Conservation (phyloP, 2,797 vertebrate genomes). For the Rhabdophis nuchalis region DNA sequence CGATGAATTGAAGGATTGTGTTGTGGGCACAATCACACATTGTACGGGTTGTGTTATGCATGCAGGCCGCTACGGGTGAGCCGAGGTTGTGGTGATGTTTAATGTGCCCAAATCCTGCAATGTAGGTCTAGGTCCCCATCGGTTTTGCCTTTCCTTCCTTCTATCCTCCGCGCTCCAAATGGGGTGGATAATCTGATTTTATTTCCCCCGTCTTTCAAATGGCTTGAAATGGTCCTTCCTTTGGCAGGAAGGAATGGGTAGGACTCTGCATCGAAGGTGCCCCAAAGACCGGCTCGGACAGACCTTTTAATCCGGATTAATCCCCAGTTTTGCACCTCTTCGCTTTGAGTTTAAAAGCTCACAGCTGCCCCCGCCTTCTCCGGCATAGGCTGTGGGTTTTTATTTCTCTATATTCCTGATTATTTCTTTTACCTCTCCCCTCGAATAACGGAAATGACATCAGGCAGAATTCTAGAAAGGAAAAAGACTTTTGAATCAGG, state of each 20-base stretch:
- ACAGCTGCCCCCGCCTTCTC: background rate
- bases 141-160: background rate
- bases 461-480: background rate
- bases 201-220: background rate
- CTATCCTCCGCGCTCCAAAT: background rate
- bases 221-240: background rate
- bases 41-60: background rate
- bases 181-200: background rate
- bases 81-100: background rate
- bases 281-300: background rate
- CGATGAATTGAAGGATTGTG: background rate
- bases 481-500: background rate
- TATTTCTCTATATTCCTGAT: background rate
- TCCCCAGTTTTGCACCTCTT: background rate
- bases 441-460: background rate
- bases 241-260: background rate
- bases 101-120: background rate
- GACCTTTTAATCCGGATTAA: background rate
- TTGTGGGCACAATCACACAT: background rate
- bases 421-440: accelerated
- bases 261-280: background rate
- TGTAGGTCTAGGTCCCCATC: background rate
- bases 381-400: background rate
- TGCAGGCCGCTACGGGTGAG: background rate
- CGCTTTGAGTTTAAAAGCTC: background rate